Conservation (phyloP, 2,888 invertebrate species). For the Coelogynopora nodosa region DNA sequence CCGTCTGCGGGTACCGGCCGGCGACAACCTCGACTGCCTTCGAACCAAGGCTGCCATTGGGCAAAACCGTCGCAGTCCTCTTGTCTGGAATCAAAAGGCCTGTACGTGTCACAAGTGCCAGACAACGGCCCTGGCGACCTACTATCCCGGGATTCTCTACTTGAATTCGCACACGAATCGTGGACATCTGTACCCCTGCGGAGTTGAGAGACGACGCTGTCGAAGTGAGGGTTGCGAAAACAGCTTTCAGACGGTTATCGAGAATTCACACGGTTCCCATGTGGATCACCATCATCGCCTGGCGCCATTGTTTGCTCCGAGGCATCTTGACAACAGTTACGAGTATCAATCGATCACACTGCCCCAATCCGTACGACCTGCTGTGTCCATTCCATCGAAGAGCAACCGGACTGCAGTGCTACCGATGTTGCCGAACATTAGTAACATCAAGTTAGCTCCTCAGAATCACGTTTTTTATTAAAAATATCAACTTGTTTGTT, state of each 20-base stretch:
- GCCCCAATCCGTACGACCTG: not conserved
- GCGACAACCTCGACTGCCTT: constrained; percentile 32
- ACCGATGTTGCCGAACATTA: not conserved
- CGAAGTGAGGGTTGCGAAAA: not conserved
- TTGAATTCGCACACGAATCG: constrained; percentile 29
- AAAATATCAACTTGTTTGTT: not conserved
- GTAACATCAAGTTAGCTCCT: not conserved
- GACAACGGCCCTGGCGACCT: constrained; percentile 34
- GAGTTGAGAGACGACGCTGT: not conserved
- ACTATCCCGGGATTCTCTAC: constrained; percentile 41
- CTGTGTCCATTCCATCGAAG: not conserved
- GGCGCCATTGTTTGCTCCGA: not conserved
- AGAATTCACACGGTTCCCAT: not conserved
- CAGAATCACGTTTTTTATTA: not conserved
- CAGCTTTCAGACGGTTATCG: not conserved
- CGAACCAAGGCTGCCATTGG: not conserved
- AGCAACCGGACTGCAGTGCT: not conserved
- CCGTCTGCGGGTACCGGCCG: constrained; percentile 9
- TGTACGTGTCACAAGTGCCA: constrained; percentile 41
- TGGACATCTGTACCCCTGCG: not conserved
- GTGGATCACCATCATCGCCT: not conserved
- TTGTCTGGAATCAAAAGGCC: constrained; percentile 37
- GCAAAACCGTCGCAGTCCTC: not conserved
- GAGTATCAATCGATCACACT: not conserved
- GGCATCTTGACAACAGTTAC: not conserved